Evolutionary conservation across 1,140 invertebrate genomes (phyloP).

Genomic region (Hyphantria cunea): DNA sequence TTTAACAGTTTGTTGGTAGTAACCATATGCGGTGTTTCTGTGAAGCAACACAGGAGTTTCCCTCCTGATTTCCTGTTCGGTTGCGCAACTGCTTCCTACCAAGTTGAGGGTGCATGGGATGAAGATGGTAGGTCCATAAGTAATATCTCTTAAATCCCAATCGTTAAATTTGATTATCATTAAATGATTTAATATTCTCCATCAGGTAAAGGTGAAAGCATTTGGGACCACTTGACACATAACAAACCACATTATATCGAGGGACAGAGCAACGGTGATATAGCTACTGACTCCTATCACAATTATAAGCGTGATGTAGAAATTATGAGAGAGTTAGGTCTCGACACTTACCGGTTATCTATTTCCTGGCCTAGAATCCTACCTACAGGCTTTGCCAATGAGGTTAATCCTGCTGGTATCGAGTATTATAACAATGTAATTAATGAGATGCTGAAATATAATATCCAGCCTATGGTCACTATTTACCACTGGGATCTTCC

Average conservation of each 20-base stretch:
- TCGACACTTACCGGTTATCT: slow-evolving; percentile 60
- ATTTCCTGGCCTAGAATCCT: slow-evolving; percentile 71
- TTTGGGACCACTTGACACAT: slow-evolving; percentile 46
- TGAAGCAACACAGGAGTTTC: slow-evolving; percentile 54
- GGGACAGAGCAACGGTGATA: slow-evolving; percentile 45
- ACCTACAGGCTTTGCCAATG: slow-evolving; percentile 78
- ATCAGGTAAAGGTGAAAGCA: slow-evolving; percentile 2
- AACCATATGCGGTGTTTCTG: slow-evolving; percentile 7
- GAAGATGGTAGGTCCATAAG: slow-evolving; percentile 55
- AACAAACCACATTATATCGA: slow-evolving; percentile 44
- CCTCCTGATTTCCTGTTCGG: slow-evolving; percentile 81
- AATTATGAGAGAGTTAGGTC: slow-evolving; percentile 57
- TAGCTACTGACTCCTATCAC: slow-evolving; percentile 55
- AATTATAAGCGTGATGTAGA: slow-evolving; percentile 61
- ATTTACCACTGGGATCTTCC: slow-evolving; percentile 68
- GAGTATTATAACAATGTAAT: slow-evolving; percentile 84
- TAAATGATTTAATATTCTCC: background rate
- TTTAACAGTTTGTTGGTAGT: slow-evolving; percentile 25
- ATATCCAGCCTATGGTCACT: slow-evolving; percentile 69
- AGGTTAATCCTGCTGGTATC: slow-evolving; percentile 78
- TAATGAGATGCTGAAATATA: slow-evolving; percentile 68
- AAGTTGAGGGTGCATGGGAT: slow-evolving; percentile 84
- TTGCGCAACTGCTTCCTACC: slow-evolving; percentile 79
- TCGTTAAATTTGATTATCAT: background rate
- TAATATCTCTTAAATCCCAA: background rate